These are phyloP conservation scores for Abrostola triplasia DNA, from an alignment of 2,888 invertebrate species.

Conservation along the genomic window DNA sequence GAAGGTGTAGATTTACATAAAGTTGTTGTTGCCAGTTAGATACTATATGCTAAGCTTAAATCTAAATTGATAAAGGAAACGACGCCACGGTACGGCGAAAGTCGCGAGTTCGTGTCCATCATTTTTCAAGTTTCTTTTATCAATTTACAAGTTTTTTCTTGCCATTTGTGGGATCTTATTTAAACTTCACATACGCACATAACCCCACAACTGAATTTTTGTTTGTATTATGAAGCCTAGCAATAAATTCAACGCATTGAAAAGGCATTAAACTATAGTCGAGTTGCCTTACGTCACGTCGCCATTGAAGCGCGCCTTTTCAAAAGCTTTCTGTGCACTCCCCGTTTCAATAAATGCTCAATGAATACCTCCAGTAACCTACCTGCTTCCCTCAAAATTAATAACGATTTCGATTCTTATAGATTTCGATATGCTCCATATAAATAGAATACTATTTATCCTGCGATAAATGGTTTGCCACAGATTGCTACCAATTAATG, in stretches of 20 bases:
- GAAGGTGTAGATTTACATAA: too few species aligned
- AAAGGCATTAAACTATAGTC: conserved; percentile 59
- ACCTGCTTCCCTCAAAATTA: conserved; percentile 69
- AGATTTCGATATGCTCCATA: conserved; percentile 17
- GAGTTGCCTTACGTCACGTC: conserved; percentile 60
- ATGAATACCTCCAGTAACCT: conserved; percentile 69
- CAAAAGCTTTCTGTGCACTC: conserved; percentile 69
- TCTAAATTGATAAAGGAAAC: too few species aligned
- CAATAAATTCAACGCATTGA: conserved; percentile 57
- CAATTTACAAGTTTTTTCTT: too few species aligned
- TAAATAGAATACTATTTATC: neutral
- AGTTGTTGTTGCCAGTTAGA: too few species aligned
- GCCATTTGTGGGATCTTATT: neutral
- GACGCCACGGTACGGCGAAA: too few species aligned
- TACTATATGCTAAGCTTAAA: too few species aligned
- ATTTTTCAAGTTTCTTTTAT: too few species aligned
- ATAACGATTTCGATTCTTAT: conserved; percentile 64
- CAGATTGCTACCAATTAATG: too few species aligned
- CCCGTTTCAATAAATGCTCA: conserved; percentile 78
- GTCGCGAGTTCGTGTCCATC: too few species aligned
- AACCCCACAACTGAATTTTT: conserved; percentile 38
- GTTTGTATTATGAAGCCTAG: conserved; percentile 39
- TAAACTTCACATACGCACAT: conserved; percentile 14
- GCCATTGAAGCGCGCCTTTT: conserved; percentile 72
- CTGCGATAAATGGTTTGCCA: too few species aligned